Base-by-base conservation (phyloP, 1,140 invertebrate genomes). In the Lepidurus couesii region DNA sequence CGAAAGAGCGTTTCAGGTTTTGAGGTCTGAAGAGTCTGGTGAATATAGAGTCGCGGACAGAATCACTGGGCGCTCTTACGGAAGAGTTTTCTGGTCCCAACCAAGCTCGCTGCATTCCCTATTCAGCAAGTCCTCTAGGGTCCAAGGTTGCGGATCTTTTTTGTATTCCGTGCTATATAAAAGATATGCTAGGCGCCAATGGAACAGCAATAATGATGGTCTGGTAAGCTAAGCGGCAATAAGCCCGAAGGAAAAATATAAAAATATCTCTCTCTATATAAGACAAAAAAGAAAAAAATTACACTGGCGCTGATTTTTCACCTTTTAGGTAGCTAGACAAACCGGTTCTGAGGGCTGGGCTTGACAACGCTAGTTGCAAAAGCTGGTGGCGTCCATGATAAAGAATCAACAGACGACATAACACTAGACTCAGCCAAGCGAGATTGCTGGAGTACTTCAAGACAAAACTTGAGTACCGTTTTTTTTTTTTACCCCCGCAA, bases 161-260 rank as follows among this genome's bases (percentile, higher is more conserved):
- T 65, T 65, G 10, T 47, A 11, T 65, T 65, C 53, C 21, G 6
- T 21, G 53, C 13, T 16, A 65, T 21, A 65, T 65, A 65, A 65
- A 65, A 65, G n/a, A 65, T 65, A 65, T 16, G n/a, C 53, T 65
- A 21, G 53, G 53, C 53, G 53, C 53, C 53, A 65, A n/a, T 65
- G 53, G 53, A 65, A 65, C n/a, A 65, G 53, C 53, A 65, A 65
- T 65, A 65, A 65, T 65, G 53, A 65, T 65, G 53, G 53, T 65
- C 53, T 65, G 21, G 53, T 65, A 65, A 65, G 53, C 53, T 65
- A 65, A 65, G 53, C 53, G 53, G 53, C 53, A 65, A 65, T 65
- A 65, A 65, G 53, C 53, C 16, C 53, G 53, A 65, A 47, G 45
- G 16, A 47, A 16, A 16, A 4, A 34, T 34, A 34, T 34, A 34